Evolutionary conservation across 1,140 invertebrate genomes (phyloP).

Genomic region (Orchestia grillus): DNA sequence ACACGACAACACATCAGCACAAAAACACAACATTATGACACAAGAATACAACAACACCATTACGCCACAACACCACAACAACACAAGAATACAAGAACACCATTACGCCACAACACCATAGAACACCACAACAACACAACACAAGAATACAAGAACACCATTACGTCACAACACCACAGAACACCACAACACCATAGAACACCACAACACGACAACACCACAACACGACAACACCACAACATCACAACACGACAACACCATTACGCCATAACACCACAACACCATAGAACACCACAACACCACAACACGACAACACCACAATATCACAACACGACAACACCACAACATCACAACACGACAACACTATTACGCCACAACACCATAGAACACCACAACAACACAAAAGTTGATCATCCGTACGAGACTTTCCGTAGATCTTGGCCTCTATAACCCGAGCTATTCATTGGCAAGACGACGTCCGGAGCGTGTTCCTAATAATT

Average conservation of each 20-base stretch:
- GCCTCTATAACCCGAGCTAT: neutral
- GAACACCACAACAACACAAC: no score
- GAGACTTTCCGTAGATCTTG: neutral
- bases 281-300: neutral
- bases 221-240: neutral
- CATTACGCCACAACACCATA: no score
- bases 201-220: neutral
- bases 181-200: neutral
- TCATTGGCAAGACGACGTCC: neutral
- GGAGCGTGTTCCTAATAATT: neutral
- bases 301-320: neutral
- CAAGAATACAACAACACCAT: no score
- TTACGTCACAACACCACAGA: neutral
- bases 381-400: neutral
- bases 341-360: neutral
- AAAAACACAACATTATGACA: no score
- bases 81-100: no score
- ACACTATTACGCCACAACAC: neutral
- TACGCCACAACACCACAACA: no score
- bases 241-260: neutral
- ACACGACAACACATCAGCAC: no score
- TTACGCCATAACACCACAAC: neutral
- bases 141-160: neutral
- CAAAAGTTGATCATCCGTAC: neutral
- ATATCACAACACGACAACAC: neutral